Base-by-base conservation (phyloP, 2,888 invertebrate species). In the Euplexia lucipara region DNA sequence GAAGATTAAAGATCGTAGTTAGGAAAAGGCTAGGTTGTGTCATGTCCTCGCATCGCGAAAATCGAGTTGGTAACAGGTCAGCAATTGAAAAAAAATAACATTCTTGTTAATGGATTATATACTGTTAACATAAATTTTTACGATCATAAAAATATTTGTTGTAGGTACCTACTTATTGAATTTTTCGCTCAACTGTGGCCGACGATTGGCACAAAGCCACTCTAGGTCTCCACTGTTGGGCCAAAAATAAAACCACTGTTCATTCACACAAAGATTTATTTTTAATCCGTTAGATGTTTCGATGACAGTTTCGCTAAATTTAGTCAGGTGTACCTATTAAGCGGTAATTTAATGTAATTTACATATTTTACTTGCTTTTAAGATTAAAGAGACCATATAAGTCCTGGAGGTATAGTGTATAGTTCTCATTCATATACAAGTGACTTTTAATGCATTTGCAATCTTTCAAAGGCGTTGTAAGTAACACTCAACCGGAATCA, bases 201-300 rank as follows among this genome's bases (percentile, higher is more conserved):
- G 47, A 22, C 42, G 45, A 60, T 79, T 79, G 75, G 79, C 79
- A 79, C 57, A 20, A 32, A 60, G 79, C 79, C 79, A 65, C 57
- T 57, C 49, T 53, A 44, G 34, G 48, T 58, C 47, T 35, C 44
- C 32, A n/a, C 54, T 34, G 20, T 41, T 41, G 12, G 12, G 44
- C 39, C 69, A 67, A 69, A 70, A 71, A 77, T 71, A 76, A 82
- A 77, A 82, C 57, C 0, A 73, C 34, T 20, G 34, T 37, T 45
- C 49, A 44, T 68, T 78, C 77, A 85, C 79, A 83, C 75, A 78
- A 83, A 82, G 80, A 81, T 84, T 87, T 87, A 84, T 82, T 87
- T 78, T 70, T 62, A 71, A 65, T 73, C 62, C 64, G 41, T 69
- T 68, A 75, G 79, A 85, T 81, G 80, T 83, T 54, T 71, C 63